phyloP scores from a whole-genome alignment of 2,888 invertebrate genomes.

The Choristoneura rosaceana region DNA sequence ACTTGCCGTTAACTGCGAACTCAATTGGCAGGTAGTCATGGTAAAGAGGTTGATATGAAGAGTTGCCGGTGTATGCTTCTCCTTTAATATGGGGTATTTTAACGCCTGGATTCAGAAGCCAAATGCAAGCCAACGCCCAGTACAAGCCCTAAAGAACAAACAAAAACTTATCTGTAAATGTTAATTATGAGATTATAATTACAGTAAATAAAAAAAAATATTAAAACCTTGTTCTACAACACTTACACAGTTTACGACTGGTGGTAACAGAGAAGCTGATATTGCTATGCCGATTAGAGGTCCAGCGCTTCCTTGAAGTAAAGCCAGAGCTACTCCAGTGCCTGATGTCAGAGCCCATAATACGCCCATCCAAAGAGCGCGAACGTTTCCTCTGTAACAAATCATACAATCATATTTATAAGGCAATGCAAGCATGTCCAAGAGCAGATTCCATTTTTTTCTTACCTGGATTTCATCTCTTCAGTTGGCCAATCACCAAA shows the following conservation, averaged over 20 bases:
- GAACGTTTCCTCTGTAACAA: slow-evolving; percentile 87
- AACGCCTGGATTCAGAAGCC: slow-evolving; percentile 88
- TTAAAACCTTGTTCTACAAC: no score
- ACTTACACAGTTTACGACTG: slow-evolving; percentile 93
- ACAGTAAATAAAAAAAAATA: no score
- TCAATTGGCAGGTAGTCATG: slow-evolving; percentile 91
- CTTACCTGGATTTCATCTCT: slow-evolving; percentile 91
- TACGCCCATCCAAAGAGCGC: slow-evolving; percentile 91
- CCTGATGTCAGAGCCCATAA: slow-evolving; percentile 91
- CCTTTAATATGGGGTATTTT: slow-evolving; percentile 90
- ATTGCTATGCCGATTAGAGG: slow-evolving; percentile 96
- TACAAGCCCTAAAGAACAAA: slow-evolving; percentile 86
- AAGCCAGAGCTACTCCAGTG: slow-evolving; percentile 93
- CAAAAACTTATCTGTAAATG: not conserved
- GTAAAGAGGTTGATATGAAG: slow-evolving; percentile 88
- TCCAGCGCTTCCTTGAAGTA: slow-evolving; percentile 93
- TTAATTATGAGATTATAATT: not conserved
- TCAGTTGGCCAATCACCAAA: slow-evolving; percentile 91
- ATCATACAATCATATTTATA: not conserved
- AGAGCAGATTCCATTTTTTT: not conserved
- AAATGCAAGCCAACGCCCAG: slow-evolving; percentile 90
- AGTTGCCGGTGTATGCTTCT: slow-evolving; percentile 86
- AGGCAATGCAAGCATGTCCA: not conserved
- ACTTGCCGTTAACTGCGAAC: slow-evolving; percentile 89
- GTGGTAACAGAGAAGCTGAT: slow-evolving; percentile 93